phyloP scores from a whole-genome alignment of 2,888 invertebrate species.

The Polydrusus tereticollis region DNA sequence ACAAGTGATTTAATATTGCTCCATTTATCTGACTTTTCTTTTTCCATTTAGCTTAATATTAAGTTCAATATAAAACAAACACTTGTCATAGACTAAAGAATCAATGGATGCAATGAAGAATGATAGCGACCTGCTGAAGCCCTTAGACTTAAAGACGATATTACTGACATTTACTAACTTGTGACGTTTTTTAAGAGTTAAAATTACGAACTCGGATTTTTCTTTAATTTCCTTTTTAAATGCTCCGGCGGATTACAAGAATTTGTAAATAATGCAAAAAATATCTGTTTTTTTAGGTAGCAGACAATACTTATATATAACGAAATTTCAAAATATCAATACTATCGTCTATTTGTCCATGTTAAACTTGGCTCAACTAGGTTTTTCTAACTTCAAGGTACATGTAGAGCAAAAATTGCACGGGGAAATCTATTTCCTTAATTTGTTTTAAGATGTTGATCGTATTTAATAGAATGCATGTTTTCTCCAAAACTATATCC shows the following conservation, averaged over 20 bases:
- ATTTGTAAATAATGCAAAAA: too few species aligned
- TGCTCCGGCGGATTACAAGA: too few species aligned
- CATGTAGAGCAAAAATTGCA: constrained; percentile 61
- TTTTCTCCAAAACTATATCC: constrained; percentile 20
- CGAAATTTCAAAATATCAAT: too few species aligned
- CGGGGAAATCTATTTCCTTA: constrained; percentile 46
- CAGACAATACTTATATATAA: too few species aligned
- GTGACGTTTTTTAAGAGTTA: neutral
- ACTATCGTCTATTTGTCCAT: constrained; percentile 27
- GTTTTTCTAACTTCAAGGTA: constrained; percentile 57
- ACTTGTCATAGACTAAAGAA: too few species aligned
- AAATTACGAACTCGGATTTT: neutral
- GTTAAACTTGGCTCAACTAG: constrained; percentile 24
- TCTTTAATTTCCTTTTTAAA: too few species aligned
- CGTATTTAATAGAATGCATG: constrained; percentile 24
- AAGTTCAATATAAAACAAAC: neutral
- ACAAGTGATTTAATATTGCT: constrained; percentile 44
- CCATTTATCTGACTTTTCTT: neutral
- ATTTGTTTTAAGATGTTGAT: constrained; percentile 15
- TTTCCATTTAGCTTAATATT: neutral
- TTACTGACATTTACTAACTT: too few species aligned
- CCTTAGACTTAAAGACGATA: too few species aligned
- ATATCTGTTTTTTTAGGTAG: too few species aligned
- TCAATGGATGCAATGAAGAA: neutral
- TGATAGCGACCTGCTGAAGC: too few species aligned